A percentile compares a stretch with the other conserved stretches of the same genome.
These are phyloP conservation scores for Eupithecia insigniata DNA, from an alignment of 2,888 invertebrate genomes.

Conservation along the genomic window DNA sequence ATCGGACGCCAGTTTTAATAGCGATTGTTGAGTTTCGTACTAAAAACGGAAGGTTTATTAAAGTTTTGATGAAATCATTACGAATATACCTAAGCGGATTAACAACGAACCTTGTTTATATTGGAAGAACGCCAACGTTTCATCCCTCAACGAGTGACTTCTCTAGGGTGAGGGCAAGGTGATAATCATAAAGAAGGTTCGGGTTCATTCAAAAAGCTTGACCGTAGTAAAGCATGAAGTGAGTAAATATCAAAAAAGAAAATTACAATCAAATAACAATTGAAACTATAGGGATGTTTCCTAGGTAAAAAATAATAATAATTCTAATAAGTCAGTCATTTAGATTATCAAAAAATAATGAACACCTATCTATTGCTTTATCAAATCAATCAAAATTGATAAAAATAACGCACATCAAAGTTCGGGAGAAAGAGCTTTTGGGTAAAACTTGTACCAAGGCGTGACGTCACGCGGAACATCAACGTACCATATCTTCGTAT, in stretches of 20 bases:
- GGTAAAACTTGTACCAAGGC: too few species aligned
- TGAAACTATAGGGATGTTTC: too few species aligned
- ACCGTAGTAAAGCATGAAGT: constrained; percentile 12
- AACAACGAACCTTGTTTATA: background rate
- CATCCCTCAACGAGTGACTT: background rate
- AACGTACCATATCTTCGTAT: too few species aligned
- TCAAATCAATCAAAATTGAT: too few species aligned
- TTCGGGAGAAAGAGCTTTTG: too few species aligned
- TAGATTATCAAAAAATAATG: too few species aligned
- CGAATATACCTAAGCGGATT: background rate
- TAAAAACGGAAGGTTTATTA: constrained; percentile 47
- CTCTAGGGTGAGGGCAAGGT: background rate
- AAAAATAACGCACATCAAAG: too few species aligned
- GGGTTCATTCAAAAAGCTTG: background rate
- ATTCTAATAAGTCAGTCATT: too few species aligned
- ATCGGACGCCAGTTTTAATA: constrained; percentile 76
- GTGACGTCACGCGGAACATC: too few species aligned
- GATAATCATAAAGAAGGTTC: background rate
- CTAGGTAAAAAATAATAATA: too few species aligned
- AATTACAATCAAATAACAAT: too few species aligned
- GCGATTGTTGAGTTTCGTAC: constrained; percentile 77
- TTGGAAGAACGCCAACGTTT: background rate
- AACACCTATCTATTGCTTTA: too few species aligned
- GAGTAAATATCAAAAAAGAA: background rate
- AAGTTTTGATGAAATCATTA: background rate